These are phyloP conservation scores for Smittia sp. DNA, from an alignment of 2,888 invertebrate species.

Conservation along the genomic window DNA sequence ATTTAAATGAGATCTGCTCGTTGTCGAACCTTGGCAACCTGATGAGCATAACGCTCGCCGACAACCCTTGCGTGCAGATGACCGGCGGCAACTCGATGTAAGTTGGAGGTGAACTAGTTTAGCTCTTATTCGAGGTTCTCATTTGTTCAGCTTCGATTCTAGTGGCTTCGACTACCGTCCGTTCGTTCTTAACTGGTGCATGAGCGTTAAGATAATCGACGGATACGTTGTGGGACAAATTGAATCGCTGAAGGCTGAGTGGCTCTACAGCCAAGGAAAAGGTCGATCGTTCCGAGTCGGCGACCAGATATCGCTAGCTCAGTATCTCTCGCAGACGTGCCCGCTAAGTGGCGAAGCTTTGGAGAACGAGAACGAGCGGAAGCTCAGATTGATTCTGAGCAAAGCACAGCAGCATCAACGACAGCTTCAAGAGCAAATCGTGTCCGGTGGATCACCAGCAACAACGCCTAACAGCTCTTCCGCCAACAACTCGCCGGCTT, in stretches of 20 bases:
- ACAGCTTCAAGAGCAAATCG: conserved; percentile 70
- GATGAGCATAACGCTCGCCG: conserved; percentile 77
- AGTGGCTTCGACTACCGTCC: conserved; percentile 91
- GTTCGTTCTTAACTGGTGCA: conserved; percentile 90
- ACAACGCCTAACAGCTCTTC: conserved; percentile 47
- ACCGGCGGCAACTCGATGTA: conserved; percentile 72
- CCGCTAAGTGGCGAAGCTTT: conserved; percentile 78
- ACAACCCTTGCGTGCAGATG: conserved; percentile 83
- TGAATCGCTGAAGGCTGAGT: conserved; percentile 92
- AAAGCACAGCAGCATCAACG: conserved; percentile 90
- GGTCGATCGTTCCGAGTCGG: conserved; percentile 84
- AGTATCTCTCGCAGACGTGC: conserved; percentile 80
- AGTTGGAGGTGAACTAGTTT: conserved; percentile 43
- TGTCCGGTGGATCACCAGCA: conserved; percentile 45
- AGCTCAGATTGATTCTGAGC: conserved; percentile 78
- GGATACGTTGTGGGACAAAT: conserved; percentile 86
- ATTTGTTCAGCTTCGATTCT: conserved; percentile 52
- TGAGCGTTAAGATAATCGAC: conserved; percentile 82
- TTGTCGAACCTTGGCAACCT: conserved; percentile 72
- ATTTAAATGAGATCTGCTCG: conserved; percentile 82
- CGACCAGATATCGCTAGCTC: conserved; percentile 75
- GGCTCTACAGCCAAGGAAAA: conserved; percentile 92
- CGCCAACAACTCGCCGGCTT: conserved; percentile 52
- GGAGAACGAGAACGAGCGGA: conserved; percentile 83
- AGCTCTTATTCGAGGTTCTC: conserved; percentile 20